Conservation (phyloP, 1,140 invertebrate species). For the Brachionus asplanchnoidis region DNA sequence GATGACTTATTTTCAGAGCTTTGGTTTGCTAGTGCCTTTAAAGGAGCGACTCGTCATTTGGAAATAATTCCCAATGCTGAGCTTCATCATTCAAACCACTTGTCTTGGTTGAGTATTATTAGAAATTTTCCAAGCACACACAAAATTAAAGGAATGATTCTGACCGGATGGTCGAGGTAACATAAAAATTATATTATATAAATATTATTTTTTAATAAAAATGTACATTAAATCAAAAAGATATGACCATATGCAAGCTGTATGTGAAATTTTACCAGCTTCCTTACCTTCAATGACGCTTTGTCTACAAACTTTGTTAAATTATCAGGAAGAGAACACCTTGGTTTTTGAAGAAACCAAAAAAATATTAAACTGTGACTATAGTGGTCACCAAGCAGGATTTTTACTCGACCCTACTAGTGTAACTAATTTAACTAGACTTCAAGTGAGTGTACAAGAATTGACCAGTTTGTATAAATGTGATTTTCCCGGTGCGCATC, state of each 20-base stretch:
- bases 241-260: slow-evolving; percentile 40
- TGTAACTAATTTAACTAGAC: background rate
- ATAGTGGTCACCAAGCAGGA: background rate
- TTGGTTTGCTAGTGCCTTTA: slow-evolving; percentile 41
- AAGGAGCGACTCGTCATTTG: slow-evolving; percentile 10
- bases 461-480: slow-evolving; percentile 19
- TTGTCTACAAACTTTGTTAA: slow-evolving; percentile 8
- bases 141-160: slow-evolving; percentile 21
- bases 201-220: background rate
- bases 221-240: background rate
- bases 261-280: slow-evolving; percentile 30
- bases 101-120: slow-evolving; percentile 28
- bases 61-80: background rate
- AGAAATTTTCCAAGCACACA: background rate
- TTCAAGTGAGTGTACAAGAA: background rate
- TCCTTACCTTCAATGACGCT: background rate
- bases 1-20: slow-evolving; percentile 33
- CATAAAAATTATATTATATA: background rate
- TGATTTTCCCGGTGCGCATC: slow-evolving; percentile 30
- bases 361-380: slow-evolving; percentile 32
- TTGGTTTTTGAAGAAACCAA: slow-evolving; percentile 19
- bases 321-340: background rate
- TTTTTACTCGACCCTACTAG: slow-evolving; percentile 7
- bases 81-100: slow-evolving; percentile 8
- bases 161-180: slow-evolving; percentile 42